Conservation (phyloP, 2,797 vertebrate genomes). For the Corythornis leucogaster region DNA sequence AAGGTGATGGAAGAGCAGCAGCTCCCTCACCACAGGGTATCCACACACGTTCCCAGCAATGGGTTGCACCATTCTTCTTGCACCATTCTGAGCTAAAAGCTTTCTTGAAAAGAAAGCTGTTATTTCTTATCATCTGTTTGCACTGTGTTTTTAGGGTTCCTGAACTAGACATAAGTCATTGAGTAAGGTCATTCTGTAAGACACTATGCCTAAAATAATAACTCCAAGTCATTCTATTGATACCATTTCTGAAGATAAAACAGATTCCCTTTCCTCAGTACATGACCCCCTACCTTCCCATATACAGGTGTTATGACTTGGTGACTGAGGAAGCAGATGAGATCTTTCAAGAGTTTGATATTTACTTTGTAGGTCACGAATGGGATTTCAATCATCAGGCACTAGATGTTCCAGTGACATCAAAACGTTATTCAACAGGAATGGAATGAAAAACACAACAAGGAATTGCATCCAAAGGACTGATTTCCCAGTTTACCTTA, state of each 20-base stretch:
- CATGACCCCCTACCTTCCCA: neutral
- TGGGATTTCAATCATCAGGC: neutral
- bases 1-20: slow-evolving; percentile 16
- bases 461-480: slow-evolving; percentile 48
- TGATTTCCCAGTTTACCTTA: slow-evolving; percentile 62
- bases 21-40: neutral
- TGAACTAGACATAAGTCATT: neutral
- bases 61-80: neutral
- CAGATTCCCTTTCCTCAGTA: neutral
- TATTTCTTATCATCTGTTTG: neutral
- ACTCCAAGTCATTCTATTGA: neutral
- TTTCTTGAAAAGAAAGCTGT: slow-evolving; percentile 3
- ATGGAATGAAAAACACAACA: slow-evolving; percentile 9
- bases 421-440: neutral
- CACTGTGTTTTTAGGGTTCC: neutral
- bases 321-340: neutral
- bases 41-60: neutral
- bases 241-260: neutral
- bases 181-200: neutral
- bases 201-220: neutral
- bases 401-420: neutral
- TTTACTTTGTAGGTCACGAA: slow-evolving; percentile 1
- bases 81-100: neutral
- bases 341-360: neutral
- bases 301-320: neutral